Base-by-base conservation (phyloP, 2,797 vertebrate species). In the Periophthalmus magnuspinnatus region DNA sequence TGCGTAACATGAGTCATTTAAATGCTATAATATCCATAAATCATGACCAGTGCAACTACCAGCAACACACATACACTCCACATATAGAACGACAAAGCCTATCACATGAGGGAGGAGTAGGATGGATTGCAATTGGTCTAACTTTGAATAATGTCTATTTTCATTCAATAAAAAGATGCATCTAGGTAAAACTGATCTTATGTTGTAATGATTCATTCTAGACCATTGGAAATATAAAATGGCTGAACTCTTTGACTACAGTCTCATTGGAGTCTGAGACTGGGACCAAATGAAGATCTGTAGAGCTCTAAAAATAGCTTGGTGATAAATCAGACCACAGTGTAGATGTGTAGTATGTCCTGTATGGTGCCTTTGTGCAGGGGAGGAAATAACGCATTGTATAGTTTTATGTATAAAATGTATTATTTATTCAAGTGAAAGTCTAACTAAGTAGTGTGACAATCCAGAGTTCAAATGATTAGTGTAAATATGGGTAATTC, bases 261-360 rank as follows among this genome's bases (percentile, higher is more conserved):
- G 69, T 70, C 71, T 74, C 69, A 55, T 81, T 67, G 68, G 68
- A 78, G 80, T 79, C 74, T 61, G 33, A 9, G 69, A 70, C 68
- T 70, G 78, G 74, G 81, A 38, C 74, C 78, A 70, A 86, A 86
- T 83, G 77, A 88, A 84, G 86, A 83, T 84, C 67, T 71, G 79
- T 76, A 68, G 64, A 59, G 19, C 5, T 82, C 87, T 87, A 86
- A 84, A 88, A 91, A 90, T 91, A 90, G 84, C 79, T 65, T 70
- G 67, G 74, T 55, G 67, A 87, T 89, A 85, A 82, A 88, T 88
- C 76, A 76, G 19, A 73, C 24, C 41, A 28, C 28, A 52, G 61
- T 57, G 63, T 65, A 36, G 38, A 47, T 63, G 78, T 61, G 65
- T 63, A 55, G 63, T 38, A 65, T 66, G 19, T 66, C 17, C 32